phyloP scores from a whole-genome alignment of 1,140 invertebrate genomes.

The Pantala flavescens region DNA sequence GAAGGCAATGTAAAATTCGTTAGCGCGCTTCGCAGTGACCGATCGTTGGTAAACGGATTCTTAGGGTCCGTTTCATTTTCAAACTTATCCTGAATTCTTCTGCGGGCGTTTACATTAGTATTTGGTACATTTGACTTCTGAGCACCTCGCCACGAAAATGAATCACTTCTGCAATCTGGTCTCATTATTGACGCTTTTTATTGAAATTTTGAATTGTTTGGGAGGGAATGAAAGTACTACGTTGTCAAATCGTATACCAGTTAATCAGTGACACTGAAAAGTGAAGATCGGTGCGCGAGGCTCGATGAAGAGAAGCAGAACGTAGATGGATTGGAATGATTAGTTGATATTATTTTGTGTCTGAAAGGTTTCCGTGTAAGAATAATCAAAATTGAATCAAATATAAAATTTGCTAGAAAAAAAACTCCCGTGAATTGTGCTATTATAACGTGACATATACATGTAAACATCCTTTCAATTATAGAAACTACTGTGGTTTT shows the following conservation, averaged over 20 bases:
- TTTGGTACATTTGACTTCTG: not conserved
- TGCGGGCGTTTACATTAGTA: not conserved
- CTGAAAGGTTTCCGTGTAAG: too few species aligned
- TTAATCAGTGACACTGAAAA: not conserved
- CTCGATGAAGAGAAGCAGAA: too few species aligned
- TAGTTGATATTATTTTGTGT: too few species aligned
- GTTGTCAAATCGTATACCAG: not conserved
- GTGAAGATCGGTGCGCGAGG: not conserved
- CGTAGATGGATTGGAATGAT: too few species aligned
- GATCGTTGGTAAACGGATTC: not conserved
- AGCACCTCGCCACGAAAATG: not conserved
- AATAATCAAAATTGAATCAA: too few species aligned
- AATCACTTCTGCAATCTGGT: not conserved
- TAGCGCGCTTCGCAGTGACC: not conserved
- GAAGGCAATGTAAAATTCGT: not conserved
- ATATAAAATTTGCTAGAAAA: too few species aligned
- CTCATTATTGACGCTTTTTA: too few species aligned
- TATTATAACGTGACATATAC: too few species aligned
- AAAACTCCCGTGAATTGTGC: too few species aligned
- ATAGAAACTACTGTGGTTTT: too few species aligned
- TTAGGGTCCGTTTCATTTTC: not conserved
- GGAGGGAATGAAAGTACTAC: not conserved
- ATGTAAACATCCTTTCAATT: too few species aligned
- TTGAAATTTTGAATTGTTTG: not conserved
- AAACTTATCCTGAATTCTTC: not conserved